Percentiles rank a stretch among this genome's conserved stretches.
Conservation (phyloP, 2,113 vertebrate species). For the Propithecus coquereli region DNA sequence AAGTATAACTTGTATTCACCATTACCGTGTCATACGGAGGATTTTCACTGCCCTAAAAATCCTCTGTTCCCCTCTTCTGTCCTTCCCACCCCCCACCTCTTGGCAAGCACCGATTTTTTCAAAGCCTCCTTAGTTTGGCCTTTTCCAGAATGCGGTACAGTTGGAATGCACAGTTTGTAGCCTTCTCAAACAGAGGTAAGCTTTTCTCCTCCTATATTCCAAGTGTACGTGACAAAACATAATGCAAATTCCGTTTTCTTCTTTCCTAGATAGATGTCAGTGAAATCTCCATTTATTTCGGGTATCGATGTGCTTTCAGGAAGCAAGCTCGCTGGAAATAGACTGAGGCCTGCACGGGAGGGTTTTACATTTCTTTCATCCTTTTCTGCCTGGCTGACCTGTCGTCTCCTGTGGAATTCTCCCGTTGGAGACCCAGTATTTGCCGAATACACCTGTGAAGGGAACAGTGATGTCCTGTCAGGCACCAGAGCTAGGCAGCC, state of each 20-base stretch:
- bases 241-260: neutral
- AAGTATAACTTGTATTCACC: too few relatives aligned
- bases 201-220: neutral
- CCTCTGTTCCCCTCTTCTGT: neutral
- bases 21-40: neutral
- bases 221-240: neutral
- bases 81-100: neutral
- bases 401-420: neutral
- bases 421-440: accelerated
- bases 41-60: neutral
- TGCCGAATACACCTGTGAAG: neutral
- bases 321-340: neutral
- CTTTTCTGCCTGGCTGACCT: neutral
- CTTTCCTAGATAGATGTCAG: neutral
- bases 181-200: neutral
- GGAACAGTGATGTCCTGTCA: neutral
- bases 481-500: neutral
- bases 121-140: neutral
- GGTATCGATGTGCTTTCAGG: neutral
- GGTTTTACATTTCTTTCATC: neutral
- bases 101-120: neutral
- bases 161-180: neutral
- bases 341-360: neutral
- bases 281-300: neutral
- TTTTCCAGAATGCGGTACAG: neutral